These are phyloP conservation scores for Cactoblastis cactorum DNA, from an alignment of 2,888 invertebrate genomes.

Conservation along the genomic window DNA sequence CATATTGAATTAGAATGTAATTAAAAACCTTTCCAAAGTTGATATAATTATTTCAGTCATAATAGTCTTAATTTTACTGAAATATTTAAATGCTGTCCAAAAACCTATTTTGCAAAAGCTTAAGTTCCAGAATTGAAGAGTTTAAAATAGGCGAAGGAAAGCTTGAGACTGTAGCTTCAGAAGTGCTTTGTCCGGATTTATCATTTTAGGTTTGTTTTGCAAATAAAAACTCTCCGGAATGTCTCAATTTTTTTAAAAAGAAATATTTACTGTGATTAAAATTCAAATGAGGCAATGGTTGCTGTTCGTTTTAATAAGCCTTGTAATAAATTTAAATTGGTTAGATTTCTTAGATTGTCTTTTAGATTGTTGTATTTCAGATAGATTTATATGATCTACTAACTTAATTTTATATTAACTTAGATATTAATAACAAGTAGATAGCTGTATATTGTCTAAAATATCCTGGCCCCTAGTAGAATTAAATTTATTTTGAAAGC, in stretches of 20 bases:
- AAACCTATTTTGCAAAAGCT: constrained; percentile 25
- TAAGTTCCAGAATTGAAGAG: constrained; percentile 20
- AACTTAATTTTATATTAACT: too few relatives aligned
- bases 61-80: constrained; percentile 19
- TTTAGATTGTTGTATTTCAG: too few relatives aligned
- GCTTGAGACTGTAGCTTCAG: constrained; percentile 2
- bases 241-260: neutral
- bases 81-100: constrained; percentile 21
- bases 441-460: too few relatives aligned
- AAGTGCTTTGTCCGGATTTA: constrained; percentile 8
- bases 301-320: neutral
- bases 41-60: constrained; percentile 19
- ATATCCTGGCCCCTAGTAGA: too few relatives aligned
- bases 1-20: neutral
- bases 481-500: too few relatives aligned
- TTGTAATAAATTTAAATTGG: too few relatives aligned
- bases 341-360: too few relatives aligned
- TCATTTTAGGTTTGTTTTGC: constrained; percentile 8
- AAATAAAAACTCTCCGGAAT: neutral
- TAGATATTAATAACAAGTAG: too few relatives aligned
- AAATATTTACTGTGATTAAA: constrained; percentile 1
- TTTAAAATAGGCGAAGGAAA: constrained; percentile 18
- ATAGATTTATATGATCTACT: too few relatives aligned
- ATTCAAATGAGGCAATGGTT: constrained; percentile 1
- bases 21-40: constrained; percentile 16